A percentile compares a stretch with the other conserved stretches of the same genome.
Conservation (phyloP, 2,888 invertebrate genomes). For the Pyralis farinalis region DNA sequence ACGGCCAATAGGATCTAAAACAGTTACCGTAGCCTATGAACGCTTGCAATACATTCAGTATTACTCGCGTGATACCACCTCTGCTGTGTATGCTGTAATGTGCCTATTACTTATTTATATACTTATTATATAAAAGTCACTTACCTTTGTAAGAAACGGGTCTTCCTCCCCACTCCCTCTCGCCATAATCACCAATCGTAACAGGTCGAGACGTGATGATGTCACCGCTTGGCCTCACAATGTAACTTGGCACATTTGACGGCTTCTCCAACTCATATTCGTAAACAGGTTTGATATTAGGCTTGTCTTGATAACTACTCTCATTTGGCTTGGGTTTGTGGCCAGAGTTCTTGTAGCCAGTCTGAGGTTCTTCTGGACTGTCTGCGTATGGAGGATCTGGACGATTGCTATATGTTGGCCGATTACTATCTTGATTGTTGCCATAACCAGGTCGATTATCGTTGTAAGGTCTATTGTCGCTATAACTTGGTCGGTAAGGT, state of each 20-base stretch:
- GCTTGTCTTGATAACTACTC: slow-evolving; percentile 24
- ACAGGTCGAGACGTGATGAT: slow-evolving; percentile 62
- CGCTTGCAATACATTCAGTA: too few relatives aligned
- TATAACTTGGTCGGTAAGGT: slow-evolving; percentile 12
- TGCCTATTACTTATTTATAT: too few relatives aligned
- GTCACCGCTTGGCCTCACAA: slow-evolving; percentile 48
- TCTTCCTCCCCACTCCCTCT: slow-evolving; percentile 24
- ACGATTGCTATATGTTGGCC: slow-evolving; percentile 11
- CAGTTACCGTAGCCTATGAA: too few relatives aligned
- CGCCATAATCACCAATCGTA: slow-evolving; percentile 49
- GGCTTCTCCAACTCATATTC: slow-evolving; percentile 58
- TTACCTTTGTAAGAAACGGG: slow-evolving; percentile 51
- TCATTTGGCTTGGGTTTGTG: slow-evolving; percentile 17
- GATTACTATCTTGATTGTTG: slow-evolving; percentile 17
- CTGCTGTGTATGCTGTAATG: too few relatives aligned
- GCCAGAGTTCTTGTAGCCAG: slow-evolving; percentile 12
- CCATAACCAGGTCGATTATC: slow-evolving; percentile 14
- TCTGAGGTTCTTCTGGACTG: slow-evolving; percentile 2
- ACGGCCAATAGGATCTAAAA: too few relatives aligned
- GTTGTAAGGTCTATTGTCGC: slow-evolving; percentile 16
- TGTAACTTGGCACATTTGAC: slow-evolving; percentile 49
- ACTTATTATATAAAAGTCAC: slow-evolving; percentile 26
- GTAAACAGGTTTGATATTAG: slow-evolving; percentile 59
- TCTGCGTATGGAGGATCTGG: slow-evolving; percentile 10
- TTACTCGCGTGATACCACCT: too few relatives aligned